phyloP scores from a whole-genome alignment of 53 echinoderm and acorn worm genomes.

The Zoroaster sp. region DNA sequence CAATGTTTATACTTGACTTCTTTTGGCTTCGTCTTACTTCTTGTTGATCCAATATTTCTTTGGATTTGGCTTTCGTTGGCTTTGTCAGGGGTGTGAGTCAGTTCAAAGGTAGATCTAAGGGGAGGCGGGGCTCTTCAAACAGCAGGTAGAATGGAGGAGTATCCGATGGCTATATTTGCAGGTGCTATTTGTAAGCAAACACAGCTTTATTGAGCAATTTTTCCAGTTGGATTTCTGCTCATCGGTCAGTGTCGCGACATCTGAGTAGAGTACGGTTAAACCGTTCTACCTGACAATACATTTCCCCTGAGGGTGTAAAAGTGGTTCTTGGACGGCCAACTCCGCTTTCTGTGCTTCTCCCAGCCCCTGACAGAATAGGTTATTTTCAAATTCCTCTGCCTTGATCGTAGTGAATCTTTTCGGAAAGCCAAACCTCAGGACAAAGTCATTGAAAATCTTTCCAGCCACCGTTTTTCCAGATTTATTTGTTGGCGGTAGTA shows the following conservation, averaged over 20 bases:
- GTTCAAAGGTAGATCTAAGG: conserved; percentile 11
- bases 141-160: conserved; percentile 30
- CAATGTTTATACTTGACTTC: not conserved
- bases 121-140: conserved; percentile 38
- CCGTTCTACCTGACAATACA: conserved; percentile 16
- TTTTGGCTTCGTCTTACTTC: not conserved
- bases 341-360: conserved; percentile 43
- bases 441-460: conserved; percentile 15
- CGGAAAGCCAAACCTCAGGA: conserved; percentile 38
- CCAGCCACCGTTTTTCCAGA: not conserved
- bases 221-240: conserved; percentile 27
- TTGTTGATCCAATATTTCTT: not conserved
- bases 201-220: conserved; percentile 28
- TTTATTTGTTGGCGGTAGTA: not conserved
- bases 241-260: conserved; percentile 38
- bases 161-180: not conserved
- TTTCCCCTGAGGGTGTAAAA: conserved; percentile 49
- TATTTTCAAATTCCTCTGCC: conserved; percentile 49
- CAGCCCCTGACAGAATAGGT: conserved; percentile 10
- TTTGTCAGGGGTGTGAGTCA: not conserved
- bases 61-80: not conserved
- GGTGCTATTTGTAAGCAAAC: conserved; percentile 44
- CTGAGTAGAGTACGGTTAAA: conserved; percentile 35
- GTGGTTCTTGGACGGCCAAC: conserved; percentile 23
- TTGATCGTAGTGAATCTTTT: conserved; percentile 39